Base-by-base conservation (phyloP, 30 jellyfish, hydroid and myxozoan species). In the Aurelia coerulea region DNA sequence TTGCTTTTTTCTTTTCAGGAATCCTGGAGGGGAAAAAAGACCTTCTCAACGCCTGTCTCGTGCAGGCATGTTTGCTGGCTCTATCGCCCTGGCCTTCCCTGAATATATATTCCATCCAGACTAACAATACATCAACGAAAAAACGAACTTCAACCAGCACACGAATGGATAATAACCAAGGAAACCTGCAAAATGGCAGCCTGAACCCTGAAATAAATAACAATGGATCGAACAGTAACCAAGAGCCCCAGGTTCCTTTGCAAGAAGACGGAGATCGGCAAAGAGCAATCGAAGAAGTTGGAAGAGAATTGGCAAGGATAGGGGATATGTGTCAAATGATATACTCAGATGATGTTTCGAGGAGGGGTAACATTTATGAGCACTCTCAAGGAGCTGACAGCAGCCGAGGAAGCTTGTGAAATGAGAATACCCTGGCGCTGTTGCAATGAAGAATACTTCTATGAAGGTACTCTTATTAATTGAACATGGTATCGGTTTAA, bases 11-110 rank as follows among this genome's bases (percentile, higher is more conserved):
- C 13, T 34, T 64, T 79, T 42, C 69, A 79, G 89, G 89, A 79
- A 79, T 34, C 81, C 89, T 79, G 89, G 89, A 79, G 89, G 80
- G 18, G 17, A 1, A 35, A 8, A 79, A 65, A 65, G 81, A 79
- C 16, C 34, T 46, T 41, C 5, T 79, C n/a, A 34, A 17, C 7
- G 80, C 74, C 89, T 79, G 89, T 51, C 17, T 50, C 33, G 71
- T 79, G 80, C 89, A 79, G 89, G 74, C 80, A 79, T 79, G 80
- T 39, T 49, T 79, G 23, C 73, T 32, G 89, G 67, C 89, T 0
- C 49, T 79, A 33, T 79, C 73, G 29, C 80, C 89, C 49, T 79
- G 80, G 80, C 89, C 89, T 56, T 79, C 80, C 35, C 33, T 23
- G 65, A 33, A 64, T 6, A 19, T 50, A 34, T 56, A 9, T 60